Evolutionary conservation across 2,113 vertebrate genomes (phyloP), one percentile per base, ranked within the genome.

Genomic region (Plotosus lineatus): DNA sequence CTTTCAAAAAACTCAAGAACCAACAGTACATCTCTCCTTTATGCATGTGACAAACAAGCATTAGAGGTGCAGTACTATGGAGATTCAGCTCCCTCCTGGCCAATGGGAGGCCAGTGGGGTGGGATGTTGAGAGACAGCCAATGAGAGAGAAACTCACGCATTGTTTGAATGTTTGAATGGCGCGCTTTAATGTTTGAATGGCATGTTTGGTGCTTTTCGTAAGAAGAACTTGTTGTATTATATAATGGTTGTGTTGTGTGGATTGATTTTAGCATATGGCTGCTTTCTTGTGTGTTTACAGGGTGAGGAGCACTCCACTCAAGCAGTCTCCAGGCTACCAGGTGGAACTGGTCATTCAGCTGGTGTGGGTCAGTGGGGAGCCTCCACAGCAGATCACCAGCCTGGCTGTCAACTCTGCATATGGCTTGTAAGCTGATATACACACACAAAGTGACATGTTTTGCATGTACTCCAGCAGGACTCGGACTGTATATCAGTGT

Each of bases 311-410:
- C 89, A 95, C 95, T 88, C 93, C 97, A 75, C 94, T 98, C 83
- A 98, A 98, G 87, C 97, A 99, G 89, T 97, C 95, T 87, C 92
- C 96, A 44, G 98, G 98, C 71, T 99, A 96, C 89, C 98, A 99
- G 90, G 94, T 94, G 82, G 98, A 99, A 85, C 92, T 99, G 53
- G 94, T 98, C 83, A 95, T 98, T 88, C 98, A 99, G 90, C 91
- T 99, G 90, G 94, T 98, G 58, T 98, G 98, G 98, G 97, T 98
- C 83, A 93, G 95, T 58, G 97, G 98, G 86, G 97, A 99, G 87
- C 98, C 98, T n/a, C 98, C 98, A 78, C 98, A 98, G 23, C 98
- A 95, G 80, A 97, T 99, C 92, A 98, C 95, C 82, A 98, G 97
- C 89, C 91, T 99, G 90, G 95, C 95, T 40, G 79, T 99, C 84